phyloP scores from a whole-genome alignment of 2,888 invertebrate genomes.

The Trimorus sp. region DNA sequence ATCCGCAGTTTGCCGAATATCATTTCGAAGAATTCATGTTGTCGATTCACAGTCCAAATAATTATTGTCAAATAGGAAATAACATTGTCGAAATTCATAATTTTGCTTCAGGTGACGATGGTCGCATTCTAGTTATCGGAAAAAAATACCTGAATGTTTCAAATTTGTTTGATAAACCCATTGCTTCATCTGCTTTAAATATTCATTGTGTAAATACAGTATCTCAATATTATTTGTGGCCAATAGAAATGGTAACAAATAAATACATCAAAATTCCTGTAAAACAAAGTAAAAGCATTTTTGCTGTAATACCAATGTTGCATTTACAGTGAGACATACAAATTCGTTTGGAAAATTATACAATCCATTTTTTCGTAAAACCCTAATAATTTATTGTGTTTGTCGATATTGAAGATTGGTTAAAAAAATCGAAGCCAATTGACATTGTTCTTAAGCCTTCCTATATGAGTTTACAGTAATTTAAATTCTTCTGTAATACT shows the following conservation, averaged over 20 bases:
- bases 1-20: slow-evolving; percentile 3
- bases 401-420: too few species aligned
- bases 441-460: too few species aligned
- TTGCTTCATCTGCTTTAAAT: not conserved
- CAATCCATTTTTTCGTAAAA: too few species aligned
- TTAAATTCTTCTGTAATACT: too few species aligned
- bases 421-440: too few species aligned
- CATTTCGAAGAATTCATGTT: slow-evolving; percentile 8
- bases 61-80: slow-evolving; percentile 1
- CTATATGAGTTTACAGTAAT: too few species aligned
- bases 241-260: not conserved
- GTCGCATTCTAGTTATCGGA: not conserved
- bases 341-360: too few species aligned
- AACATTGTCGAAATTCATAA: slow-evolving; percentile 4
- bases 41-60: not conserved
- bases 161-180: not conserved
- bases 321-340: too few species aligned
- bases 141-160: not conserved
- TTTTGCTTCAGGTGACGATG: not conserved
- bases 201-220: not conserved
- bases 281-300: not conserved
- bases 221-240: not conserved
- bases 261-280: slow-evolving; percentile 3
- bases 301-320: not conserved
- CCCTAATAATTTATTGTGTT: too few species aligned